phyloP scores from a whole-genome alignment of 2,797 vertebrate species.

The Ciconia nigra region DNA sequence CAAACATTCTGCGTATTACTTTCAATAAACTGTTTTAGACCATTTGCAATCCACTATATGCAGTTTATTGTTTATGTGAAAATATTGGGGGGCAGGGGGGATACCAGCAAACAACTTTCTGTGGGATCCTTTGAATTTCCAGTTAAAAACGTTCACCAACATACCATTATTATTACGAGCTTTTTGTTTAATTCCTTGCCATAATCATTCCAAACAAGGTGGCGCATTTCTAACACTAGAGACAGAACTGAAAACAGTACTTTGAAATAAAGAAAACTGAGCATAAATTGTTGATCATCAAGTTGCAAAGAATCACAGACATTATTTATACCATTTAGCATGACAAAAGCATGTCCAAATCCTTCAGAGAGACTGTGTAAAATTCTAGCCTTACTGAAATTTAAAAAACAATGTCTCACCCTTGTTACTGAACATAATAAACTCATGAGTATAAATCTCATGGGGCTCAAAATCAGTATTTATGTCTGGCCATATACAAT shows the following conservation, averaged over 20 bases:
- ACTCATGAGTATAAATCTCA: neutral
- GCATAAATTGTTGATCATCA: neutral
- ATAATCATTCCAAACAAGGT: neutral
- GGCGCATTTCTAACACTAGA: neutral
- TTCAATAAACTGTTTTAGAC: neutral
- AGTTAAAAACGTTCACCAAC: neutral
- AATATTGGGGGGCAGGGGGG: neutral
- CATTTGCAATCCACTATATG: neutral
- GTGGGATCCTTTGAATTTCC: neutral
- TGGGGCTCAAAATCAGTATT: neutral
- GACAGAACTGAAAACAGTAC: neutral
- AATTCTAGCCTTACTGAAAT: neutral
- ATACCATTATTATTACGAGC: neutral
- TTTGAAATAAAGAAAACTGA: neutral
- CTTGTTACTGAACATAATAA: neutral
- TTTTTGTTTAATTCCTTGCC: neutral
- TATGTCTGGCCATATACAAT: neutral
- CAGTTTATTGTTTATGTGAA: neutral
- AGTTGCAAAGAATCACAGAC: neutral
- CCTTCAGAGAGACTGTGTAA: neutral
- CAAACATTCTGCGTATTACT: neutral
- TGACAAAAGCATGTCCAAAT: neutral
- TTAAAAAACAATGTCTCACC: neutral
- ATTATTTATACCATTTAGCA: neutral
- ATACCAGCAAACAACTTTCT: neutral